Conservation (phyloP, 1,140 invertebrate species). For the Meloidogyne exigua region DNA sequence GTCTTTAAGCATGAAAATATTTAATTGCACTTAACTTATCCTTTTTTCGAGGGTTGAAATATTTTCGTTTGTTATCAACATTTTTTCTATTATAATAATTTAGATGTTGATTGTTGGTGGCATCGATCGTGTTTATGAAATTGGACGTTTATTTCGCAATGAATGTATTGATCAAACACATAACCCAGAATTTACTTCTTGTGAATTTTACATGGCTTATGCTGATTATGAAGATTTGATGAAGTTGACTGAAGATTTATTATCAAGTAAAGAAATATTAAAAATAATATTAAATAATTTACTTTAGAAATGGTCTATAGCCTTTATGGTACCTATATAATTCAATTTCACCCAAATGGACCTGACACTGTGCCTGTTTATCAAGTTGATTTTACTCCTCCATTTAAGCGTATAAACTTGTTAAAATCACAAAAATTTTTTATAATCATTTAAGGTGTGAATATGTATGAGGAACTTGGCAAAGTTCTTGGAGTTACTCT, state of each 20-base stretch:
- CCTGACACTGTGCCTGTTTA: conserved; percentile 73
- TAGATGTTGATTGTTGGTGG: conserved; percentile 94
- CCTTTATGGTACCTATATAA: conserved; percentile 72
- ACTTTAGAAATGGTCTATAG: conserved; percentile 72
- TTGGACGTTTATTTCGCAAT: conserved; percentile 93
- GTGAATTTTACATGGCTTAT: conserved; percentile 99
- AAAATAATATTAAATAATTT: neutral
- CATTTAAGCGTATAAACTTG: conserved; percentile 74
- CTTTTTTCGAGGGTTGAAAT: too few species aligned
- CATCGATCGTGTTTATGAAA: conserved; percentile 94
- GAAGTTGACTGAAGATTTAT: conserved; percentile 81
- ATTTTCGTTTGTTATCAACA: too few species aligned
- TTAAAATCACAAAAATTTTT: too few species aligned
- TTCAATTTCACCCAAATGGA: conserved; percentile 90
- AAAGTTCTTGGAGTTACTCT: conserved; percentile 81
- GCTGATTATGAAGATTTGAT: conserved; percentile 97
- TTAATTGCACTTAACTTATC: too few species aligned
- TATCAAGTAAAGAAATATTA: conserved; percentile 72
- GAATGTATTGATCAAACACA: conserved; percentile 98
- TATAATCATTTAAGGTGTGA: conserved; percentile 66
- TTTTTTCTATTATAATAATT: conserved; percentile 47
- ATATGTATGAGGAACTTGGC: conserved; percentile 87
- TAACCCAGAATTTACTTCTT: conserved; percentile 98
- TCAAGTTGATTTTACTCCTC: conserved; percentile 94
- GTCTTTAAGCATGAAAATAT: conserved; percentile 62